Base-by-base conservation (phyloP, 2,797 vertebrate genomes). In the Anniella stebbinsi region DNA sequence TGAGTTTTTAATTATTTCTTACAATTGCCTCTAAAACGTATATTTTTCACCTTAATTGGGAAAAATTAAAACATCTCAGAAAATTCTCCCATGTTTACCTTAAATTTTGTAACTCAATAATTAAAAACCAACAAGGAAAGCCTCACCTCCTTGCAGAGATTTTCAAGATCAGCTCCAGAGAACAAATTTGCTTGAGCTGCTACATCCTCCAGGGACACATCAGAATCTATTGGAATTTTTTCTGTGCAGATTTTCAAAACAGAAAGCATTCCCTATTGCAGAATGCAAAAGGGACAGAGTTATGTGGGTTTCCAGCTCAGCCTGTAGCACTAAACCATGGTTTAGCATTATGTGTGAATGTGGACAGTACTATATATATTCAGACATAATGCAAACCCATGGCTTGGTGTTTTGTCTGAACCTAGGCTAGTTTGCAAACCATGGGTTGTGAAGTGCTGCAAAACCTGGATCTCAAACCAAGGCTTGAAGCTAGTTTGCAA, bases 131-230 rank as follows among this genome's bases (percentile, higher is more conserved):
- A 28, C 15, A 38, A 63, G 1, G 1, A 84, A 91, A 91, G 92
- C 87, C 95, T 94, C 96, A 99, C 99, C 98, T 99, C 99, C 97
- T 97, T 99, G 92, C 99, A 99, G 4, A 99, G 98, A 95, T 98
- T 99, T 95, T 98, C 97, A 94, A 99, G 96, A 93, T 99, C 99
- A 10, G 99, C 99, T 95, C 99, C 99, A 92, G 99, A 98, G 96
- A 98, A 99, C 73, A 98, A 94, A 13, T 97, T 76, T 0, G 98
- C 98, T 83, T 96, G 93, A 15, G 88, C 86, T 17, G 98, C 98
- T 70, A 99, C 90, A 54, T 98, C 97, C 94, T 98, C 95, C 92
- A 99, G 94, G 84, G 95, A 97, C 87, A 99, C 98, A 38, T 98
- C 97, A 8, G 93, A 69, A 45, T 90, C 96, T 45, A 99, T 5